A percentile compares a stretch with the other conserved stretches of the same genome.
Conservation (phyloP, 2,888 invertebrate genomes). For the Plagodis dolabraria region DNA sequence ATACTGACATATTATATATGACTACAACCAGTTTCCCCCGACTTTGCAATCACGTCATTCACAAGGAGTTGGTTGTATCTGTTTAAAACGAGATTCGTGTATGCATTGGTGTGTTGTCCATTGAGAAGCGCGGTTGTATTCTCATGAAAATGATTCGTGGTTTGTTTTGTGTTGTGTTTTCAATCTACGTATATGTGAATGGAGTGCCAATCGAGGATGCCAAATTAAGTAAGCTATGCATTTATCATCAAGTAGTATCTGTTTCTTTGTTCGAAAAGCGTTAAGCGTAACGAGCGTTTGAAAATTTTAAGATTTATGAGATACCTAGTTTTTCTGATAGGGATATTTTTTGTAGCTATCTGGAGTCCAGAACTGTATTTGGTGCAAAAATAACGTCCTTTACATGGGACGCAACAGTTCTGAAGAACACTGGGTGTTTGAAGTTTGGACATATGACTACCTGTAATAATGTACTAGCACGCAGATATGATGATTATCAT, state of each 20-base stretch:
- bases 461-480: too few species aligned
- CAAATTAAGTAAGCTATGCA: neutral
- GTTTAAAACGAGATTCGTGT: neutral
- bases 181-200: neutral
- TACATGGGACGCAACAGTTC: too few species aligned
- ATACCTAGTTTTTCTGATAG: too few species aligned
- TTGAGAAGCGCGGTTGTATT: conserved; percentile 2
- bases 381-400: too few species aligned
- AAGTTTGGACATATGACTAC: too few species aligned
- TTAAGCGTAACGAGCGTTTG: conserved; percentile 22
- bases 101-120: neutral
- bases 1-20: too few species aligned
- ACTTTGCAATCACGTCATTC: neutral
- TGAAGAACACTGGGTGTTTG: too few species aligned
- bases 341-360: too few species aligned
- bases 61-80: neutral
- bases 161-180: conserved; percentile 10
- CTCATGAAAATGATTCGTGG: conserved; percentile 6
- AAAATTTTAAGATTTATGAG: too few species aligned
- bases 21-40: neutral
- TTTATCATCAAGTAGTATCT: neutral
- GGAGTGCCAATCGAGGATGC: neutral
- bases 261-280: neutral
- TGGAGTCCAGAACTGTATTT: too few species aligned
- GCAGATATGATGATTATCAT: too few species aligned